These are phyloP conservation scores for Enteromius argenteus DNA, from an alignment of 2,797 vertebrate genomes.

Conservation along the genomic window DNA sequence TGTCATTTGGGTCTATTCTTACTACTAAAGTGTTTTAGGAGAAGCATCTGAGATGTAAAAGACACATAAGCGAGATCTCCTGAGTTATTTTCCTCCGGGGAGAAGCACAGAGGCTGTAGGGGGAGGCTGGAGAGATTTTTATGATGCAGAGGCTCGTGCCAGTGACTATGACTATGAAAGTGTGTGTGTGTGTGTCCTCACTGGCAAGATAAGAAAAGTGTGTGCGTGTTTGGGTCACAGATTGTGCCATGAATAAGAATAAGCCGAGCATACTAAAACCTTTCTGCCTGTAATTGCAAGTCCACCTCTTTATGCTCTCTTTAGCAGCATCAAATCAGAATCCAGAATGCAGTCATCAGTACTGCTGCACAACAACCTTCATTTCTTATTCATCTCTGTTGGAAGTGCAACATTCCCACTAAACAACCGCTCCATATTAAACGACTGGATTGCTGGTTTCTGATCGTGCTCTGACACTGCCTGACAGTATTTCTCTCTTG, in stretches of 20 bases:
- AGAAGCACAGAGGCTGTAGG: constrained; percentile 10
- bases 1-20: background rate
- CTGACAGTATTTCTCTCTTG: constrained; percentile 30
- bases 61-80: background rate
- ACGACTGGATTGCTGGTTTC: constrained; percentile 2
- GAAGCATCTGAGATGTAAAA: background rate
- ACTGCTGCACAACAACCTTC: constrained; percentile 2
- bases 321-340: constrained; percentile 11
- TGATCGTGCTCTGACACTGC: background rate
- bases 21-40: background rate
- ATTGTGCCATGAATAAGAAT: constrained; percentile 85
- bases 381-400: background rate
- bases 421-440: background rate
- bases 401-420: background rate
- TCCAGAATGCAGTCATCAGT: constrained; percentile 1
- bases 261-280: constrained; percentile 65
- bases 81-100: background rate
- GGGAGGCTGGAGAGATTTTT: constrained; percentile 35
- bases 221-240: constrained; percentile 68
- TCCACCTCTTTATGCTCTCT: constrained; percentile 39
- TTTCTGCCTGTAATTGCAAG: constrained; percentile 54
- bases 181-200: constrained; percentile 50
- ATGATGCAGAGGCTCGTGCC: constrained; percentile 55
- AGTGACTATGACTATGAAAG: constrained; percentile 64
- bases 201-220: constrained; percentile 38